Conservation (phyloP, 1,140 invertebrate species). For the Drosophila neocordata region DNA sequence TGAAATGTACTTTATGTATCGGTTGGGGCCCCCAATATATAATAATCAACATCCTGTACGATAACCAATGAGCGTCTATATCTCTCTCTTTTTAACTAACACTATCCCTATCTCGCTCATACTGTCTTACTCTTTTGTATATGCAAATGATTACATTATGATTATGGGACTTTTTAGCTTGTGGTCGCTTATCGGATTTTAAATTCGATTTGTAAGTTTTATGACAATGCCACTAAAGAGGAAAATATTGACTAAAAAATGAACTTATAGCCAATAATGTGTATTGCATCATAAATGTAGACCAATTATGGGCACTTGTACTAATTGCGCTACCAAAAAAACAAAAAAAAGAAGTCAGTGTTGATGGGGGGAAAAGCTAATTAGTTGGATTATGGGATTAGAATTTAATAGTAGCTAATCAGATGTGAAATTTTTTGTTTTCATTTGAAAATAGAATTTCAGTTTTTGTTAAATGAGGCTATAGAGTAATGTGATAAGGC, state of each 20-base stretch:
- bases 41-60: constrained; percentile 73
- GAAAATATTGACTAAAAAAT: background rate
- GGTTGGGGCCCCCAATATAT: constrained; percentile 14
- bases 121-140: constrained; percentile 24
- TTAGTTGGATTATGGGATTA: background rate
- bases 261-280: background rate
- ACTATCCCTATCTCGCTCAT: background rate
- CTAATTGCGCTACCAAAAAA: constrained; percentile 2
- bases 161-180: constrained; percentile 27
- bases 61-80: constrained; percentile 33
- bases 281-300: constrained; percentile 4
- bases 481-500: too few species aligned
- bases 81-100: too few species aligned
- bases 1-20: constrained; percentile 50
- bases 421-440: too few species aligned
- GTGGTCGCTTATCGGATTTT: background rate
- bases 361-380: background rate
- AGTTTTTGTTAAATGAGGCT: too few species aligned
- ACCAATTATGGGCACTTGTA: background rate
- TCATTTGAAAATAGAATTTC: too few species aligned
- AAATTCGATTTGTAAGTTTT: constrained; percentile 8
- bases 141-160: constrained; percentile 63
- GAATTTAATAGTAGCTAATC: too few species aligned
- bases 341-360: background rate
- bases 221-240: background rate